Base-by-base conservation (phyloP, 2,888 invertebrate genomes). In the Aelia acuminata region DNA sequence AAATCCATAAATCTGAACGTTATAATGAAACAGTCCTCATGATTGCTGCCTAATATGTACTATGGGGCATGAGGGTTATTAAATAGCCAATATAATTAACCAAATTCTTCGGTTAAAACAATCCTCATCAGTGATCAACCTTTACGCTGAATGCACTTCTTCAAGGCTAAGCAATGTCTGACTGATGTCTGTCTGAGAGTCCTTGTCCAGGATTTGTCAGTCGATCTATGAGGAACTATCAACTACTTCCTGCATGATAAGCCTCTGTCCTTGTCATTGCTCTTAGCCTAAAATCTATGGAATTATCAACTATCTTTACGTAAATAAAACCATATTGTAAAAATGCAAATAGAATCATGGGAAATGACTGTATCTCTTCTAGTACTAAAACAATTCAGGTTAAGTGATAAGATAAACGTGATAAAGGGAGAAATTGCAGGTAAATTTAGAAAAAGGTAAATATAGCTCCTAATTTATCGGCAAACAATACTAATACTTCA, bases 321-420 rank as follows among this genome's bases (percentile, higher is more conserved):
- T 8, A 57, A 57, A 26, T 26, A 57, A 57, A 57, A 13, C 11
- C 2, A 3, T 13, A 15, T 8, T 53, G n/a, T 26, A 26, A 26
- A 26, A 3, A 3, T 3, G n/a, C n/a, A n/a, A 57, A 26, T 26
- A 57, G 26, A 26, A 57, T 11, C 57, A 26, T 57, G n/a, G 10
- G 11, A 26, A 57, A 57, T 15, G 15, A 26, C 26, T 57, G 26
- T 57, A 26, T 57, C 57, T 57, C 26, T 11, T 53, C 7, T 53
- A 3, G 13, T 26, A 1, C 22, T n/a, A 20, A 57, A 26, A 26
- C 26, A 15, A n/a, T 57, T 57, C 57, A 57, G 57, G 57, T 20
- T 26, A 26, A 57, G 57, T 13, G 57, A 57, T 57, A 57, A 57
- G 57, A 57, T 57, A 57, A 57, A n/a, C n/a, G n/a, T n/a, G n/a